Evolutionary conservation across 2,888 invertebrate species (phyloP).

Genomic region (Lordiphosa fenestrarum): DNA sequence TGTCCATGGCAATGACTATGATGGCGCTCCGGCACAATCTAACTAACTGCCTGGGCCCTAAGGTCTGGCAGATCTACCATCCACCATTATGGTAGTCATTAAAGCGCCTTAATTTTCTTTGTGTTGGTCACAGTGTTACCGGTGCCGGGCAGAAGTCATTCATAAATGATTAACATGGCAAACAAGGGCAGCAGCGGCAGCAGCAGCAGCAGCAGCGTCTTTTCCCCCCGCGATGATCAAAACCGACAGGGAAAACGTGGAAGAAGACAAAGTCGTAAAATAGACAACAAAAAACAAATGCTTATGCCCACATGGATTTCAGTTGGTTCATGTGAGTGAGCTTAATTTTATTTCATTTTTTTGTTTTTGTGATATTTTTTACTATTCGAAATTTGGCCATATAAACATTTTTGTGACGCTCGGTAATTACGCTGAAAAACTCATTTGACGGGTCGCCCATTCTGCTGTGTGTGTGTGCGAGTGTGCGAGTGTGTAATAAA

Average conservation of each 20-base stretch:
- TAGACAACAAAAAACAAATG: conserved; percentile 9
- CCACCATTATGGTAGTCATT: conserved; percentile 52
- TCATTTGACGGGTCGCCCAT: conserved; percentile 74
- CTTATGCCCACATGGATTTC: conserved; percentile 25
- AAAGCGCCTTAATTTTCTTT: conserved; percentile 53
- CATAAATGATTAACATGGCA: conserved; percentile 61
- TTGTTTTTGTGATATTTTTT: conserved; percentile 10
- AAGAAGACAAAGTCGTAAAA: conserved; percentile 29
- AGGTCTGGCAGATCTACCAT: neutral
- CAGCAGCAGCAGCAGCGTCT: too few relatives aligned
- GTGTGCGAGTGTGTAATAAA: conserved; percentile 62
- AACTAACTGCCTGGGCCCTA: conserved; percentile 22
- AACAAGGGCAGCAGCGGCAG: conserved; percentile 34
- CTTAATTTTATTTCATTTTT: conserved; percentile 44
- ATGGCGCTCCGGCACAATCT: conserved; percentile 17
- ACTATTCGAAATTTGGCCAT: conserved; percentile 41
- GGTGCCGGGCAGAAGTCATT: conserved; percentile 44
- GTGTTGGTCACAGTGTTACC: neutral
- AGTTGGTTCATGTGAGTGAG: conserved; percentile 38
- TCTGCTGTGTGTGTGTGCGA: conserved; percentile 1
- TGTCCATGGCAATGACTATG: conserved; percentile 25
- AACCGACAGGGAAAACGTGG: conserved; percentile 13
- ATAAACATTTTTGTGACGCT: conserved; percentile 57
- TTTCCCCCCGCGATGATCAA: conserved; percentile 32
- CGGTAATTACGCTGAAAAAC: conserved; percentile 74